A percentile compares a stretch with the other conserved stretches of the same genome.
Conservation (phyloP, 2,113 vertebrate species). For the Scomber colias region DNA sequence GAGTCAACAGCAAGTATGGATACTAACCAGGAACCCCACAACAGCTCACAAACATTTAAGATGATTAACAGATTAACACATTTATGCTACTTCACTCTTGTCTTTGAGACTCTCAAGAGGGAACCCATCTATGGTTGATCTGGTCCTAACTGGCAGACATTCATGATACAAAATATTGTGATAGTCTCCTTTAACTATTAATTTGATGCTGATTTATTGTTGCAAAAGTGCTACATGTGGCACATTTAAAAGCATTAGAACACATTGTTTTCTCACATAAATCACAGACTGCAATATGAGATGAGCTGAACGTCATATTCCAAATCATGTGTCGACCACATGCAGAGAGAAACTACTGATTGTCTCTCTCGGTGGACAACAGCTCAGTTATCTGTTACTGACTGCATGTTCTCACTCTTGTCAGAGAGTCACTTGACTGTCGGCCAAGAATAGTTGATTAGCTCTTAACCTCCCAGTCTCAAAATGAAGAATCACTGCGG, state of each 20-base stretch:
- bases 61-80: too few species aligned
- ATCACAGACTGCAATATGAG: too few species aligned
- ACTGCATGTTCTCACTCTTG: neutral
- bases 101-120: too few species aligned
- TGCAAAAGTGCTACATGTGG: neutral
- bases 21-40: neutral
- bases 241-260: too few species aligned
- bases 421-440: conserved; percentile 11
- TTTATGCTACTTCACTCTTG: too few species aligned
- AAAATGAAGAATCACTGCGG: neutral
- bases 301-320: neutral
- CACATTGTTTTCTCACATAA: too few species aligned
- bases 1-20: neutral
- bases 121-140: too few species aligned
- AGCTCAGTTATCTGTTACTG: neutral
- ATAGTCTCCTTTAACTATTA: neutral
- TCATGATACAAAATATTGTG: too few species aligned
- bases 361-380: neutral
- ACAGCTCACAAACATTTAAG: too few species aligned
- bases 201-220: neutral
- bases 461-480: neutral
- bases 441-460: conserved; percentile 10
- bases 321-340: neutral
- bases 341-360: neutral
- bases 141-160: too few species aligned